Evolutionary conservation across 2,113 vertebrate species (phyloP).

Genomic region (Triplophysa siluroides): DNA sequence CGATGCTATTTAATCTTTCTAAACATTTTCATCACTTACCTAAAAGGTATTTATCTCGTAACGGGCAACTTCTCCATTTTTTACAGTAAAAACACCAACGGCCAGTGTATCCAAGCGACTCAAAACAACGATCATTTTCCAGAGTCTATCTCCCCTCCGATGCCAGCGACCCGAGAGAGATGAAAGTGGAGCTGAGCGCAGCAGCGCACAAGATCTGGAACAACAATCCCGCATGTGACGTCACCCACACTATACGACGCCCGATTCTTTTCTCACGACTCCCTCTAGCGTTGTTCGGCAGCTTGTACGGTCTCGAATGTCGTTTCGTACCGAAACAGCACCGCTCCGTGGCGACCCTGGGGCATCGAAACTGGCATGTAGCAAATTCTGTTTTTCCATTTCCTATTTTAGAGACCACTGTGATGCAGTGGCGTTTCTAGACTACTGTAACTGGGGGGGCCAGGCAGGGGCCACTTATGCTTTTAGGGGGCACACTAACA

Average conservation of each 20-base stretch:
- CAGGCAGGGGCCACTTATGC: too few species aligned
- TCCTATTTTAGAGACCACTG: too few species aligned
- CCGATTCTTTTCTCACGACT: neutral
- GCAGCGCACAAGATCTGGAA: constrained; percentile 30
- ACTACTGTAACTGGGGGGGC: too few species aligned
- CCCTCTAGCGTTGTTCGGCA: constrained; percentile 22
- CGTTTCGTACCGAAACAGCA: constrained; percentile 6
- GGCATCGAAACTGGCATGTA: constrained; percentile 9
- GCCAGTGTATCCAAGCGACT: constrained; percentile 8
- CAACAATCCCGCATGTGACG: constrained; percentile 62
- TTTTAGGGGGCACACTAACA: too few species aligned
- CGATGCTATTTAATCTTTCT: neutral
- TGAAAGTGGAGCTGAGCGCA: constrained; percentile 33
- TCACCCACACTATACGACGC: constrained; percentile 57
- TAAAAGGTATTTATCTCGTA: neutral
- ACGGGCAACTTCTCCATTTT: constrained; percentile 3
- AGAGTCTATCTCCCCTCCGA: constrained; percentile 23
- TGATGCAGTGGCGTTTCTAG: too few species aligned
- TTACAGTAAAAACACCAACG: constrained; percentile 3
- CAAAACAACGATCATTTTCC: constrained; percentile 11
- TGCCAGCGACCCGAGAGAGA: constrained; percentile 36
- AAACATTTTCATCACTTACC: constrained; percentile 41
- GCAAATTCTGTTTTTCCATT: neutral
- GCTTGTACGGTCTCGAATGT: neutral
- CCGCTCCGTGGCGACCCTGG: constrained; percentile 11